A percentile compares a stretch with the other conserved stretches of the same genome.
These are phyloP conservation scores for Ips nitidus DNA, from an alignment of 1,140 invertebrate genomes.

Conservation along the genomic window DNA sequence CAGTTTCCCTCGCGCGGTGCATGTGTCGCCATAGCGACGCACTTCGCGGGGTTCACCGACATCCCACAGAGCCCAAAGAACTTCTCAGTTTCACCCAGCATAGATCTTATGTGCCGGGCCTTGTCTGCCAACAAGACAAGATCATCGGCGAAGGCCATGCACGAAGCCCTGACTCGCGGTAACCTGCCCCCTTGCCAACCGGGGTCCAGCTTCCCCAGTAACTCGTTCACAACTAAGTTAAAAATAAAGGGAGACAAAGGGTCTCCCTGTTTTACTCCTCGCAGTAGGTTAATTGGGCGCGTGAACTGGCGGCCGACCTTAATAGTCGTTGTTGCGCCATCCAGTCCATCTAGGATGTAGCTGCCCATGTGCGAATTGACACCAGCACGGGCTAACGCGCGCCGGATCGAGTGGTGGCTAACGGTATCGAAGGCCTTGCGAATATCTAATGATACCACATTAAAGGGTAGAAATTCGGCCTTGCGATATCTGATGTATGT, in stretches of 20 bases:
- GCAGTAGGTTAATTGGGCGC: no score
- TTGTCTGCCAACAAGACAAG: constrained; percentile 44
- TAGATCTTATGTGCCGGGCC: neutral
- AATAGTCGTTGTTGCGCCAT: constrained; percentile 2
- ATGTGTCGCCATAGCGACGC: no score
- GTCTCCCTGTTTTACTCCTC: no score
- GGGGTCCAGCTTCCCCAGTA: no score
- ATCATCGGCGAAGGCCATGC: constrained; percentile 46
- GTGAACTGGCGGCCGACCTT: no score
- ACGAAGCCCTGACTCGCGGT: no score
- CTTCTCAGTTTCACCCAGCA: neutral
- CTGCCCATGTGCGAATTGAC: constrained; percentile 1
- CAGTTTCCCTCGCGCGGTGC: neutral
- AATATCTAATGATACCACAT: constrained; percentile 48
- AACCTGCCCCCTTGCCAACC: no score
- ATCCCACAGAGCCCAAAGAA: neutral
- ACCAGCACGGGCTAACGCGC: neutral
- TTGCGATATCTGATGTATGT: neutral
- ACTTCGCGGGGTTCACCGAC: no score
- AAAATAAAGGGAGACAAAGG: no score
- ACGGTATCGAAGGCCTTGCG: constrained; percentile 31
- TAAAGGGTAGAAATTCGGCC: neutral
- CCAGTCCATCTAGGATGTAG: constrained; percentile 36
- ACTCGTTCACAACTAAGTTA: no score
- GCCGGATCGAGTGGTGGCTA: constrained; percentile 7